phyloP scores from a whole-genome alignment of 1,140 invertebrate genomes.

The Dendroctonus valens region DNA sequence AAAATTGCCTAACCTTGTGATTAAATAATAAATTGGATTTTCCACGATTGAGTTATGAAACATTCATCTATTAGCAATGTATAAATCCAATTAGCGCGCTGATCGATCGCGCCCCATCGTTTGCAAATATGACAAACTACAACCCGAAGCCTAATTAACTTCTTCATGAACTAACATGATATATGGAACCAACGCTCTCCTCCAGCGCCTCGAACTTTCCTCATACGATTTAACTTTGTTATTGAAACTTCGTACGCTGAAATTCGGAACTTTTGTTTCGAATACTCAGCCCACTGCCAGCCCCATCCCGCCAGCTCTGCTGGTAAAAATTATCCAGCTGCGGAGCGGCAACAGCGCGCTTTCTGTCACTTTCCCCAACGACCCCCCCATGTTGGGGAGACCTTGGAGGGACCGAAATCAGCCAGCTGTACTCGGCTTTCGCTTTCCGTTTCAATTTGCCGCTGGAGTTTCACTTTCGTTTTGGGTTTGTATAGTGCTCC shows the following conservation, averaged over 20 bases:
- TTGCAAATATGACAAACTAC: slow-evolving; percentile 1
- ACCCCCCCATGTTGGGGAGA: slow-evolving; percentile 11
- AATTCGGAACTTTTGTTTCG: slow-evolving; percentile 15
- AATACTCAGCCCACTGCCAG: background rate
- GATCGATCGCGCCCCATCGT: slow-evolving; percentile 2
- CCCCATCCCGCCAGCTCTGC: background rate
- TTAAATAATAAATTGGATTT: too few relatives aligned
- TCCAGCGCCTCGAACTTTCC: background rate
- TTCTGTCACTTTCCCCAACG: slow-evolving; percentile 29
- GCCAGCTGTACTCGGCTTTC: slow-evolving; percentile 36
- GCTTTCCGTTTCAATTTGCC: slow-evolving; percentile 38
- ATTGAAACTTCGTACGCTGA: slow-evolving; percentile 7
- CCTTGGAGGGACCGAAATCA: slow-evolving; percentile 17
- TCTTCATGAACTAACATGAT: slow-evolving; percentile 1
- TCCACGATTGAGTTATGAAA: too few relatives aligned
- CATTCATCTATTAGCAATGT: background rate
- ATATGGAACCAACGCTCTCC: background rate
- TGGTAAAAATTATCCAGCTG: background rate
- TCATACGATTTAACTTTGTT: slow-evolving; percentile 6
- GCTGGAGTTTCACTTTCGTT: slow-evolving; percentile 30
- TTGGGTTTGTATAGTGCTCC: slow-evolving; percentile 14
- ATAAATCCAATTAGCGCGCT: background rate
- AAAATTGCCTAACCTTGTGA: too few relatives aligned
- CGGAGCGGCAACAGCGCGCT: slow-evolving; percentile 28
- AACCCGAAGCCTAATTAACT: background rate